Percentiles rank a stretch among this genome's conserved stretches.
Evolutionary conservation across 2,888 invertebrate species (phyloP).

Genomic region (Polyploca ridens): DNA sequence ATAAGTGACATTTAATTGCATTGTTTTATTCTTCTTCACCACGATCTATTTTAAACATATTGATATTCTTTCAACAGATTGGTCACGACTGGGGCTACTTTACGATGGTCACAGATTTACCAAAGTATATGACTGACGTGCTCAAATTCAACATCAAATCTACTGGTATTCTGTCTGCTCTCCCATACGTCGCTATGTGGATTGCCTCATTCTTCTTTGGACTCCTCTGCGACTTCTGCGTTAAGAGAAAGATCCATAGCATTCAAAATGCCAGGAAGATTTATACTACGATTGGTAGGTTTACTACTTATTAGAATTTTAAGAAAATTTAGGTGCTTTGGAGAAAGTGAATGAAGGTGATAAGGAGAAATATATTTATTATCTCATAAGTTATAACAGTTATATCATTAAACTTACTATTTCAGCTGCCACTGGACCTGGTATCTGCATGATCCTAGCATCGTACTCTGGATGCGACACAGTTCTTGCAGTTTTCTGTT

Average conservation of each 20-base stretch:
- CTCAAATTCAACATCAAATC: slow-evolving; percentile 86
- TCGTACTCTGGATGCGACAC: slow-evolving; percentile 86
- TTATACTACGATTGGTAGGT: slow-evolving; percentile 88
- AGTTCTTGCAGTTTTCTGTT: slow-evolving; percentile 82
- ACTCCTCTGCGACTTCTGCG: slow-evolving; percentile 88
- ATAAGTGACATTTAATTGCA: neutral
- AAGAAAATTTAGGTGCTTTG: too few species aligned
- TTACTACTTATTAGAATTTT: slow-evolving; percentile 4
- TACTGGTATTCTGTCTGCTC: slow-evolving; percentile 85
- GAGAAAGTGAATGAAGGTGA: too few species aligned
- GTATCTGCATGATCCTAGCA: slow-evolving; percentile 85
- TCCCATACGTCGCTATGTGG: slow-evolving; percentile 89
- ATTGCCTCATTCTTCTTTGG: slow-evolving; percentile 86
- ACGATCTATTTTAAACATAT: neutral
- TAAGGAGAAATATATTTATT: too few species aligned
- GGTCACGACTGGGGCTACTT: slow-evolving; percentile 90
- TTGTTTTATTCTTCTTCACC: neutral
- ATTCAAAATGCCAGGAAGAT: slow-evolving; percentile 85
- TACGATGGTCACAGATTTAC: slow-evolving; percentile 88
- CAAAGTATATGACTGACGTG: slow-evolving; percentile 88
- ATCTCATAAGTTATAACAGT: too few species aligned
- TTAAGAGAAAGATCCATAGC: slow-evolving; percentile 83
- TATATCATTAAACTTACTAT: slow-evolving; percentile 16
- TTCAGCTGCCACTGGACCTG: slow-evolving; percentile 87
- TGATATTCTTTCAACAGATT: slow-evolving; percentile 66